Evolutionary conservation across 1,140 invertebrate species (phyloP).

Genomic region (honey bee (Apis mellifera)): Amel_HAv3.1 CM009945.2:6492001-6492500

Average conservation of each 20-base stretch:
- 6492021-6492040: conserved; percentile 47
- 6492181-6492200: neutral
- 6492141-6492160: neutral
- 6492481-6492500: neutral
- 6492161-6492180: neutral
- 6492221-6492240: neutral
- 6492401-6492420: neutral
- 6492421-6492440: neutral
- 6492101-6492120: neutral
- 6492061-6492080: neutral
- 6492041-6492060: conserved; percentile 56
- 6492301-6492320: neutral
- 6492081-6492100: neutral
- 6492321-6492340: neutral
- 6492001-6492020: conserved; percentile 55
- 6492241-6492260: neutral
- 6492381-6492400: neutral
- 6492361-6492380: too few relatives aligned
- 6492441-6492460: neutral
- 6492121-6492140: conserved; percentile 6
- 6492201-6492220: neutral
- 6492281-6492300: neutral
- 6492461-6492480: neutral
- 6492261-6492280: neutral
- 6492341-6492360: neutral